These are phyloP conservation scores for Anguilla marmorata DNA, from an alignment of 2,797 vertebrate species.

Conservation along the genomic window DNA sequence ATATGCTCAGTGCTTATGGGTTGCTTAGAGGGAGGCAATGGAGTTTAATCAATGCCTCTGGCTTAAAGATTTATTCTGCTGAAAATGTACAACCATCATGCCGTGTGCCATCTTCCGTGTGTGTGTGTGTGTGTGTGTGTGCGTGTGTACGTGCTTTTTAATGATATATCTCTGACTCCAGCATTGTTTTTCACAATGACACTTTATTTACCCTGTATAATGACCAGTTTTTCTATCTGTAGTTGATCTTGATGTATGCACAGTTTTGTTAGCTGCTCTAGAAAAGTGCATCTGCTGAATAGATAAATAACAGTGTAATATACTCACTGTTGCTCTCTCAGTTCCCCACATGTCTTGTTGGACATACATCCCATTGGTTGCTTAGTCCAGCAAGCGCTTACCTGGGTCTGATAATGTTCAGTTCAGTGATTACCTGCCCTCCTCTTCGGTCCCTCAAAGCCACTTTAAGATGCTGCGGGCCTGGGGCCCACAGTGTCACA, in stretches of 20 bases:
- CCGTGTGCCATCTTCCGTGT: not conserved
- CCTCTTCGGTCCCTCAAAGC: not conserved
- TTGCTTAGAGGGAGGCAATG: constrained; percentile 7
- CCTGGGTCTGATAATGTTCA: constrained; percentile 9
- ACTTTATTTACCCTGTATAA: not conserved
- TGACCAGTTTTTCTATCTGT: not conserved
- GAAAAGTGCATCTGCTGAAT: not conserved
- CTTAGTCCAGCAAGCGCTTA: not conserved
- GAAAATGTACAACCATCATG: not conserved
- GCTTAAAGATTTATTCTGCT: constrained; percentile 32
- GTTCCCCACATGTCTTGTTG: not conserved
- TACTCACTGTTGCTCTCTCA: constrained; percentile 9
- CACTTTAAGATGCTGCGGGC: not conserved
- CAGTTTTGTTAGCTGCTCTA: not conserved
- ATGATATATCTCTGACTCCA: not conserved
- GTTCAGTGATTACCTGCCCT: not conserved
- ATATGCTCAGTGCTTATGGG: not conserved
- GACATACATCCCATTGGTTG: not conserved
- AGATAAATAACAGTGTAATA: not conserved
- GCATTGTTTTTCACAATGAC: not conserved
- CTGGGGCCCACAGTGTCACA: not conserved
- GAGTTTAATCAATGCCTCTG: constrained; percentile 10
- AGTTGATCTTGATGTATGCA: not conserved
- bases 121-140: not conserved
- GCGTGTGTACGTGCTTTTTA: not conserved